These are phyloP conservation scores for Hydrophis major DNA, from an alignment of 2,797 vertebrate genomes.

Conservation along the genomic window DNA sequence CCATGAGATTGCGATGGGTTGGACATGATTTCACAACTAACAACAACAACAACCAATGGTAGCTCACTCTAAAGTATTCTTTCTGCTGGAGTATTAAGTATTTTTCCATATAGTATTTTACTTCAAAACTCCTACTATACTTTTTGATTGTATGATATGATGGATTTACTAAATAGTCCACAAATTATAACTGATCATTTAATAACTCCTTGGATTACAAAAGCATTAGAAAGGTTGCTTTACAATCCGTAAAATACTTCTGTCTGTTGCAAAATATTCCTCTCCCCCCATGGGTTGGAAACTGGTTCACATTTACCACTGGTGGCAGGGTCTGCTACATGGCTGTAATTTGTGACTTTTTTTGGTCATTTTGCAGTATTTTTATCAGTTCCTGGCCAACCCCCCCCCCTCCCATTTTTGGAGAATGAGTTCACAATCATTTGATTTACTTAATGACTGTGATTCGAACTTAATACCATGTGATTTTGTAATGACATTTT, in stretches of 20 bases:
- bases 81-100: neutral
- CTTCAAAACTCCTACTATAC: neutral
- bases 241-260: neutral
- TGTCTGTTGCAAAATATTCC: neutral
- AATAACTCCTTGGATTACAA: neutral
- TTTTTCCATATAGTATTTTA: neutral
- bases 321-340: neutral
- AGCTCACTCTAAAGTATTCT: neutral
- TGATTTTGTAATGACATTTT: neutral
- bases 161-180: neutral
- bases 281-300: neutral
- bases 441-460: neutral
- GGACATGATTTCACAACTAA: no score
- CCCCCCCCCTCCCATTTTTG: neutral
- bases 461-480: neutral
- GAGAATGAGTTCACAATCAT: no score
- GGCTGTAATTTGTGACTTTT: neutral
- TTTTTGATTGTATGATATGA: slow-evolving; percentile 25
- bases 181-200: neutral
- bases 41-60: fast-evolving
- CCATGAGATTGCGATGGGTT: no score
- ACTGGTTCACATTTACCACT: neutral
- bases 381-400: neutral
- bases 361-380: neutral
- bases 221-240: neutral